Evolutionary conservation across 2,888 invertebrate species (phyloP), one percentile per base, ranked within the genome.

Genomic region (Deilephila porcellus): DNA sequence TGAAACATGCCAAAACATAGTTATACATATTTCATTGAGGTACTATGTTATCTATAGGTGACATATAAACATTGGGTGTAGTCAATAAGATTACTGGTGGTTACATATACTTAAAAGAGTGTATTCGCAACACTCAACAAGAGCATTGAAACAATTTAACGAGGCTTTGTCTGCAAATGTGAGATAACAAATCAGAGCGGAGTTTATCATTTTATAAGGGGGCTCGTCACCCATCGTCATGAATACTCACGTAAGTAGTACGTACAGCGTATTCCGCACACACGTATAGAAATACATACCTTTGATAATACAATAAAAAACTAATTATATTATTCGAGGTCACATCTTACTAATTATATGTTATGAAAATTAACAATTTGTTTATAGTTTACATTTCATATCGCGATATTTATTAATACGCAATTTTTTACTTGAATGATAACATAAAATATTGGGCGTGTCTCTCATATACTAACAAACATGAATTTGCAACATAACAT

Each of bases 171-270:
- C 64, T 64, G 45, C 45, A 45, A 29, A 74, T 74, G 74, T 62
- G 74, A 74, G 81, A 83, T 85, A 82, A 83, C 70, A 70, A 78
- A 74, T 72, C 75, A 63, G 82, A 76, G 75, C 80, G 79, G 71
- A 80, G 79, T 81, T 84, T 82, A 83, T 83, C 81, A 74, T 70
- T 74, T 60, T 73, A 77, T 60, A 77, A 71, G 79, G 81, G 81
- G 84, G 84, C 85, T 85, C 81, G 84, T 14, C 83, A 53, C 71
- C 73, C 72, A 62, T 79, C 80, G 79, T 81, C 80, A 45, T 14
- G 11, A 45, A 45, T 45, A 45, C 11, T 11, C 45, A 81, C 60
- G 56, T 62, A 34, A 32, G n/a, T 52, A 73, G 56, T 62, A 34
- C 32, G n/a, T 52, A 73, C 60, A 70, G 59, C 45, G 25, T 14